Evolutionary conservation across 2,113 vertebrate genomes (phyloP), one percentile per base, ranked within the genome.

Genomic region (Lophotis ruficrista): DNA sequence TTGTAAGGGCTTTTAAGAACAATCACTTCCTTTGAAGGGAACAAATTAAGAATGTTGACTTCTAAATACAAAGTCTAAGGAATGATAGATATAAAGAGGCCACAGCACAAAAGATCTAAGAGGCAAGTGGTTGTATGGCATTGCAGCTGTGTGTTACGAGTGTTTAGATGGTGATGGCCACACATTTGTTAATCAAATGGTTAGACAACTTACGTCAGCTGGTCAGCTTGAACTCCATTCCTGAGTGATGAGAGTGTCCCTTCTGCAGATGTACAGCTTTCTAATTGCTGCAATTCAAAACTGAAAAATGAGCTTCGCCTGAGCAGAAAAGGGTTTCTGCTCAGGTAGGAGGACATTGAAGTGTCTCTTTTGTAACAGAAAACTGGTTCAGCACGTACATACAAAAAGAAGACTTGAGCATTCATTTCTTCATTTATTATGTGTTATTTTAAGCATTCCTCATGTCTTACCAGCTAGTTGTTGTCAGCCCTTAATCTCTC

Each of bases 121-220:
- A 65, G 28, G 30, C 3, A 13, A 57, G 50, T 25, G 27, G 21
- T 35, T 61, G 68, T 12, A 31, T 0, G 0, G 0, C 9, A 25
- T 33, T 75, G 37, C 19, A 33, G 41, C 25, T 51, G 24, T 33
- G 12, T 35, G 50, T 61, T 62, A 38, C 24, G 31, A n/a, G 23
- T 3, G 6, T 64, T 72, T 64, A 56, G 31, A 33, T 37, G 24
- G 11, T 38, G n/a, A 45, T 41, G 43, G 10, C 24, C 56, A 79
- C 57, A 68, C 4, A 31, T 48, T 71, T 70, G 56, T 87, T 90
- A 84, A 93, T 93, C 87, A 93, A 82, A 61, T 54, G 30, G 23
- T 68, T 76, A 85, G 48, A 31, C 30, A 48, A 30, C 35, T 56
- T 87, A 72, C 4, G 0, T 91, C 82, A 93, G 53, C 41, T 37